These are phyloP conservation scores for Galeopterus variegatus DNA, from an alignment of 2,113 vertebrate species.

Conservation along the genomic window DNA sequence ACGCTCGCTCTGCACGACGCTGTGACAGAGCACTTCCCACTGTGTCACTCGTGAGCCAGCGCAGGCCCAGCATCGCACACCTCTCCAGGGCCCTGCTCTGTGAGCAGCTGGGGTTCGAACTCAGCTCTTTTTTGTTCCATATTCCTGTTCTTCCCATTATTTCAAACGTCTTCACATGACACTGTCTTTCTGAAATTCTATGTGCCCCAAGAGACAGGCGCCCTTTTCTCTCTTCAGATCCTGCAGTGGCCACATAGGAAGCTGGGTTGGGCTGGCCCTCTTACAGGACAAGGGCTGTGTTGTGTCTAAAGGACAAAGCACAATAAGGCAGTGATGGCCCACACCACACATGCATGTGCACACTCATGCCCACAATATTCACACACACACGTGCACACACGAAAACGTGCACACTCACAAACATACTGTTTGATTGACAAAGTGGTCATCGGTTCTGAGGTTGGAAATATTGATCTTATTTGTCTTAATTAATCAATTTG, in stretches of 20 bases:
- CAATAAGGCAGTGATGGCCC: neutral
- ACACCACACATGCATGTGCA: fast-evolving
- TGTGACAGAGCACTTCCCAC: fast-evolving
- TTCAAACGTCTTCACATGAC: neutral
- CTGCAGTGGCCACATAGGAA: neutral
- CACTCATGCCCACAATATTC: no score
- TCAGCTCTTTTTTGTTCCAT: fast-evolving
- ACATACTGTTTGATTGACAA: neutral
- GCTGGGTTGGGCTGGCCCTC: fast-evolving
- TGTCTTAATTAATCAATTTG: neutral
- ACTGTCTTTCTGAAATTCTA: neutral
- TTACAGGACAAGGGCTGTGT: fast-evolving
- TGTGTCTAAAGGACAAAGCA: neutral
- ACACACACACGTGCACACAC: fast-evolving
- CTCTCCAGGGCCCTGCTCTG: neutral
- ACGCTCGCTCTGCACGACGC: fast-evolving
- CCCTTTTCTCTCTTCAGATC: neutral
- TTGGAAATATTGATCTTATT: neutral
- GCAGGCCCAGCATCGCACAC: neutral
- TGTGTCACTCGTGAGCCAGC: fast-evolving
- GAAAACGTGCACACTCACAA: neutral
- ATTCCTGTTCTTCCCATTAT: neutral
- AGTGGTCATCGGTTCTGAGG: neutral
- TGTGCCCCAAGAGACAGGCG: fast-evolving
- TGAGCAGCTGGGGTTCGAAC: neutral